Evolutionary conservation across 2,888 invertebrate genomes (phyloP).

Genomic region (Ochropacha duplaris): DNA sequence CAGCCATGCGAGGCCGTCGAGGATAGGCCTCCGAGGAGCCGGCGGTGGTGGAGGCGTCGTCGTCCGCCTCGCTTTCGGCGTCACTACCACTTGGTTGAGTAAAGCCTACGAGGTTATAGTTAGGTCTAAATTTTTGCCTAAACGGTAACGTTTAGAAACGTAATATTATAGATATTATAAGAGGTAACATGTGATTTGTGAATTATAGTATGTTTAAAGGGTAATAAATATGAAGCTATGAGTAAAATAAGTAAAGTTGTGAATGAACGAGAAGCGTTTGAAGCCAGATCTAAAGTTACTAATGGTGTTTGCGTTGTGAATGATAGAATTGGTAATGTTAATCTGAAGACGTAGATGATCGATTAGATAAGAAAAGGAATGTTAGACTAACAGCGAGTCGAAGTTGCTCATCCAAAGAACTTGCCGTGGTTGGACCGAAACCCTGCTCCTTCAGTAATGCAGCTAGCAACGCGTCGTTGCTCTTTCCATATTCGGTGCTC

Average conservation of each 20-base stretch:
- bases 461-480: conserved; percentile 87
- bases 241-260: not conserved
- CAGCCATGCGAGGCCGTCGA: conserved; percentile 83
- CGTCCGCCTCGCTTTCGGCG: conserved; percentile 73
- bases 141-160: conserved; percentile 27
- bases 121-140: conserved; percentile 46
- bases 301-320: conserved; percentile 8
- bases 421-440: conserved; percentile 88
- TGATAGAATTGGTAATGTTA: conserved; percentile 14
- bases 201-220: not conserved
- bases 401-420: conserved; percentile 83
- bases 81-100: conserved; percentile 83
- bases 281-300: conserved; percentile 11
- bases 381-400: conserved; percentile 79
- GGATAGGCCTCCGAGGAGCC: conserved; percentile 73
- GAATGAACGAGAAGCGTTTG: conserved; percentile 16
- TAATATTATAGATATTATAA: conserved; percentile 5
- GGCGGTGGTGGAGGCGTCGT: conserved; percentile 66
- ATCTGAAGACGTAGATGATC: conserved; percentile 15
- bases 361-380: conserved; percentile 30
- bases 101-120: conserved; percentile 79
- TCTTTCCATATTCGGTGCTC: conserved; percentile 83
- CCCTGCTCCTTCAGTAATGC: conserved; percentile 88
- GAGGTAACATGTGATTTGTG: not conserved
- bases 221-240: not conserved